phyloP scores from a whole-genome alignment of 2,113 vertebrate species.

The Aix galericulata region DNA sequence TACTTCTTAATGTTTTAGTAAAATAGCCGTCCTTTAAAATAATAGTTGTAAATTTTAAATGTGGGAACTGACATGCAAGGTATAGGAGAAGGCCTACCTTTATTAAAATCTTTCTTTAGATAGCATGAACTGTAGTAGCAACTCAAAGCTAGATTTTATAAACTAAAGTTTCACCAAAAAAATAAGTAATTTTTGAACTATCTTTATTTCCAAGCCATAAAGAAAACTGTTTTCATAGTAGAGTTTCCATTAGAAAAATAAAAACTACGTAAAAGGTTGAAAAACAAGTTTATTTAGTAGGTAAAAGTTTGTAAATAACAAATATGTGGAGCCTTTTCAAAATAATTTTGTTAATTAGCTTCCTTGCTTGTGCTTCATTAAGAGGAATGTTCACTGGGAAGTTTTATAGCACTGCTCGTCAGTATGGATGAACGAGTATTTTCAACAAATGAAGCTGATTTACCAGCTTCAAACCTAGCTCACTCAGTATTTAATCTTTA shows the following conservation, averaged over 20 bases:
- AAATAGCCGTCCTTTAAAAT: background rate
- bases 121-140: background rate
- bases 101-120: background rate
- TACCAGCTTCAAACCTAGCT: background rate
- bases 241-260: background rate
- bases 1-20: background rate
- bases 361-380: background rate
- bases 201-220: background rate
- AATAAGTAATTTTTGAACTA: background rate
- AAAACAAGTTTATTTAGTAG: background rate
- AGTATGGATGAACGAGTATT: background rate
- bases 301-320: background rate
- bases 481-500: background rate
- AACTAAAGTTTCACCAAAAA: background rate
- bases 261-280: background rate
- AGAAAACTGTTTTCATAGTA: background rate
- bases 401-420: background rate
- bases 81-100: background rate
- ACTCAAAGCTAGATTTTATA: background rate
- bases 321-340: fast-evolving
- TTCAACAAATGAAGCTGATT: background rate
- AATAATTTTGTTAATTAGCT: background rate
- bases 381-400: background rate
- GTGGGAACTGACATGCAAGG: background rate
- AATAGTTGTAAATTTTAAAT: background rate